Evolutionary conservation across 2,888 invertebrate species (phyloP), one percentile per base, ranked within the genome.

Genomic region (Polydrusus cervinus): DNA sequence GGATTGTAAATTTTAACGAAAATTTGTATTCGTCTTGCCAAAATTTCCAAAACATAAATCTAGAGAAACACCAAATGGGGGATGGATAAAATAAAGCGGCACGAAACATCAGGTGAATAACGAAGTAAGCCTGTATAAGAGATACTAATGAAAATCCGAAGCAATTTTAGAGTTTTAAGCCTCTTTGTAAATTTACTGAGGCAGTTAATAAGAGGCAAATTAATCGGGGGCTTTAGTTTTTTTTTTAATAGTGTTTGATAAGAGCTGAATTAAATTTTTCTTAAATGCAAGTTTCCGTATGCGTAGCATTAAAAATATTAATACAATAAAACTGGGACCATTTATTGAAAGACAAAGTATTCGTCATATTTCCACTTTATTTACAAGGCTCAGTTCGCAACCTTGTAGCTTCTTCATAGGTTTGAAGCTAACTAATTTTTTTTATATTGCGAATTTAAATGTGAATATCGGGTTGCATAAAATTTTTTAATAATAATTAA

Each of bases 151-250:
- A 80, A 80, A 81, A 81, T 80, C 77, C 75, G 69, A 77, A 79
- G 78, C 79, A 78, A 79, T 79, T 79, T 76, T 74, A 70, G 73
- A 76, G 68, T 60, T 73, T 74, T 76, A 74, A 70, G 49, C 62
- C 76, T 78, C 69, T 78, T 75, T 76, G 75, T 72, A 79, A 79
- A 80, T 79, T 78, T 78, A 77, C 75, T 76, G 69, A 80, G 78
- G 76, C 79, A 78, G 80, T 81, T 80, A 80, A 80, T 79, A 71
- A 71, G 79, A 78, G 73, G 70, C 78, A 80, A 80, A 80, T 80
- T 79, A 78, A 79, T 79, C 0, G 25, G n/a, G n/a, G 30, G n/a
- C n/a, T 53, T 53, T 30, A 30, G 25, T 51, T 53, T 53, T 30
- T n/a, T n/a, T 53, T n/a, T 7, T 30, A 20, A 53, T 53, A 13